phyloP scores from a whole-genome alignment of 2,113 vertebrate genomes.

The Strix uralensis region DNA sequence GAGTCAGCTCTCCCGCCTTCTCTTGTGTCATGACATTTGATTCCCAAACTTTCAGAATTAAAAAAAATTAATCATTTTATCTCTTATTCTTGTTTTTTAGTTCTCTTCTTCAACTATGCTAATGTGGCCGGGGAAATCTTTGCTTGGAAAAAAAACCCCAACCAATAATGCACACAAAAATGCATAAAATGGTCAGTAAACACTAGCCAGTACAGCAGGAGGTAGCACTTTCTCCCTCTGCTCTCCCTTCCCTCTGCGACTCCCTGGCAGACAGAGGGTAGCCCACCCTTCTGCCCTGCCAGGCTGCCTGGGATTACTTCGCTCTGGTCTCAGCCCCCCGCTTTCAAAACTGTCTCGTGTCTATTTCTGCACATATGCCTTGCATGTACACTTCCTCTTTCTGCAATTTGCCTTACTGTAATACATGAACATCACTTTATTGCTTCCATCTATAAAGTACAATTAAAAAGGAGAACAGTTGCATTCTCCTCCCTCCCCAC shows the following conservation, averaged over 20 bases:
- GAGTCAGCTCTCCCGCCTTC: background rate
- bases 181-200: background rate
- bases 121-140: background rate
- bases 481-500: background rate
- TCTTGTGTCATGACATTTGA: background rate
- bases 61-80: background rate
- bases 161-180: background rate
- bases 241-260: background rate
- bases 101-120: background rate
- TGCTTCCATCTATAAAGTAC: background rate
- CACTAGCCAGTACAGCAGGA: background rate
- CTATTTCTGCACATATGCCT: background rate
- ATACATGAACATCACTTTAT: background rate
- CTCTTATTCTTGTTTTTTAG: background rate
- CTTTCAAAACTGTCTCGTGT: background rate
- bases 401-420: background rate
- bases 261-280: background rate
- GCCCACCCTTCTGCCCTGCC: background rate
- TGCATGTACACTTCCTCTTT: background rate
- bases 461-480: background rate
- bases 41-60: background rate
- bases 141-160: background rate
- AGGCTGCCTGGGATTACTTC: background rate
- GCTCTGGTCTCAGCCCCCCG: background rate
- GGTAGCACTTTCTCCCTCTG: background rate